Evolutionary conservation across 2,113 vertebrate genomes (phyloP).

Genomic region (Lophura nycthemera): DNA sequence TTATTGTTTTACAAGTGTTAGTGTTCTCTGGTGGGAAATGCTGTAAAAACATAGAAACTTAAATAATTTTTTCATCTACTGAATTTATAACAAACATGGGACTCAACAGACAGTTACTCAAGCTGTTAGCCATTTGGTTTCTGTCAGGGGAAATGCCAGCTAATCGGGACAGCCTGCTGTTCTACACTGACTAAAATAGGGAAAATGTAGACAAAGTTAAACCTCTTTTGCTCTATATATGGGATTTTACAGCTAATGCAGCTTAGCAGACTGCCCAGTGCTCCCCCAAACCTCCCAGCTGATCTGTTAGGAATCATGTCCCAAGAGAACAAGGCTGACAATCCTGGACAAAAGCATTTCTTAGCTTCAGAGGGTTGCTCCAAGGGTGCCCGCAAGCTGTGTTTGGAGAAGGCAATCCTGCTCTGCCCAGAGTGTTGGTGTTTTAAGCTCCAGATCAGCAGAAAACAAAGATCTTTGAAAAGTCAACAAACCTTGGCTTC

Average conservation of each 20-base stretch:
- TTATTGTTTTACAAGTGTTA: slow-evolving; percentile 56
- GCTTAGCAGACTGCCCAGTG: not conserved
- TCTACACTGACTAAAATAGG: slow-evolving; percentile 15
- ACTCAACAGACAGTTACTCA: slow-evolving; percentile 42
- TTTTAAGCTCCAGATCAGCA: not conserved
- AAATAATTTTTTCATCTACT: slow-evolving; percentile 63
- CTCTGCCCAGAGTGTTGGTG: not conserved
- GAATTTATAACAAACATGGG: slow-evolving; percentile 50
- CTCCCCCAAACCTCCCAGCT: not conserved
- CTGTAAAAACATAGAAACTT: slow-evolving; percentile 33
- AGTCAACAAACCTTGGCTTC: not conserved
- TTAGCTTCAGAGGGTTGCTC: not conserved
- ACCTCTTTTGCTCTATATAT: slow-evolving; percentile 26
- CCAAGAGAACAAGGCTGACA: not conserved
- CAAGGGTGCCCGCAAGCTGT: not conserved
- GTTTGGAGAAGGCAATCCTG: not conserved
- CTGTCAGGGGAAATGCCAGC: not conserved
- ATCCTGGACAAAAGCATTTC: not conserved
- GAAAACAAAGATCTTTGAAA: not conserved
- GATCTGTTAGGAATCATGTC: not conserved
- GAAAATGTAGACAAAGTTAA: slow-evolving; percentile 18
- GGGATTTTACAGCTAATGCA: slow-evolving; percentile 44
- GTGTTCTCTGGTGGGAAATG: slow-evolving; percentile 44
- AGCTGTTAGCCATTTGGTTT: slow-evolving; percentile 62
- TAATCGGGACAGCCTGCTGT: slow-evolving; percentile 59